These are phyloP conservation scores for Elgaria multicarinata DNA, from an alignment of 2,113 vertebrate species.

Conservation along the genomic window DNA sequence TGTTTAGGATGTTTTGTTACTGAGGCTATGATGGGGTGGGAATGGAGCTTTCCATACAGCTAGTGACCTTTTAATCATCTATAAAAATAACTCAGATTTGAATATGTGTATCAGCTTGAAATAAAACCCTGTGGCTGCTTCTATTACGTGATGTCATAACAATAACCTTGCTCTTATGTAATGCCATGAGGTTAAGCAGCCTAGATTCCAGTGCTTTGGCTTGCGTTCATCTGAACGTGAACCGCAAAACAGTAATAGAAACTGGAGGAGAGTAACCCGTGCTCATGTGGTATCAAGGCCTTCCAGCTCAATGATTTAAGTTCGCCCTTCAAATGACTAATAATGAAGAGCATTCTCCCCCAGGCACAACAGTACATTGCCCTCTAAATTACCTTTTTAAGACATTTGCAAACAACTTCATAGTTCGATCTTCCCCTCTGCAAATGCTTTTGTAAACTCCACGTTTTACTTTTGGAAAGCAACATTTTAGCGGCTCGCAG, in stretches of 20 bases:
- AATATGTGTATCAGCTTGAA: background rate
- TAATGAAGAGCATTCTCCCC: background rate
- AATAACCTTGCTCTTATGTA: conserved; percentile 4
- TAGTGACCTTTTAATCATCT: background rate
- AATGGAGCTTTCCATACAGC: background rate
- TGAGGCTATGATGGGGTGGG: background rate
- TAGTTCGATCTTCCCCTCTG: background rate
- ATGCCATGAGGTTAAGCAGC: background rate
- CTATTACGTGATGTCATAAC: conserved; percentile 3
- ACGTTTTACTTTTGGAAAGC: background rate
- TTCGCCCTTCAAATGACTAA: background rate
- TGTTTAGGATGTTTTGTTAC: background rate
- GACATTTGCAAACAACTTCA: background rate
- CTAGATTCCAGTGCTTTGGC: background rate
- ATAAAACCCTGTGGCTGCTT: conserved; percentile 10
- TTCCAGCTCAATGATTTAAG: background rate
- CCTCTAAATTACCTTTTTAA: background rate
- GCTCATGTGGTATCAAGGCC: background rate
- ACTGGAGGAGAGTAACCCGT: background rate
- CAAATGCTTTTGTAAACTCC: background rate
- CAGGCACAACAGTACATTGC: background rate
- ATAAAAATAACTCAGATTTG: background rate
- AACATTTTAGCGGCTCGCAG: background rate
- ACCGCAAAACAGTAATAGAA: background rate
- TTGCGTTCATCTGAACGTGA: background rate